Evolutionary conservation across 1,140 invertebrate species (phyloP), one percentile per base, ranked within the genome.

Genomic region (Hermetia illucens): DNA sequence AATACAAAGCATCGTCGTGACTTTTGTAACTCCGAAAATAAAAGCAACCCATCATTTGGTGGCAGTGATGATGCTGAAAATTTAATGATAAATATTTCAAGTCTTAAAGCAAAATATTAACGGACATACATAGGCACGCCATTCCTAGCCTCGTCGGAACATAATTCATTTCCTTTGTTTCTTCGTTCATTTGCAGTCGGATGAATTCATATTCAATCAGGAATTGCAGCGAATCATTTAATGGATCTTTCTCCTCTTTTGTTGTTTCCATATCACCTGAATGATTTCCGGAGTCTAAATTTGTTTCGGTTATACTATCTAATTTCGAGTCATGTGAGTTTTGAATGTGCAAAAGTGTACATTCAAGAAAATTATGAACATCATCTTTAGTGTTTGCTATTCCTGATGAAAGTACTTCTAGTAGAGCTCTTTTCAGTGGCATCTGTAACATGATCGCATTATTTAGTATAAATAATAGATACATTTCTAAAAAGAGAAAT

Each of bases 21-120:
- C 61, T 79, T 83, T 54, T 91, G 77, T n/a, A 98, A 56, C 59
- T 97, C 93, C 47, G 77, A 74, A 52, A 96, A 88, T 15, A 97
- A 69, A 21, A 76, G 69, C 3, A 95, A 64, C 3, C 87, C 90
- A 56, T 97, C 90, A 56, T 84, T 82, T 0, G 93, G 93, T 13
- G 89, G 78, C 55, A 98, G 74, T 1, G 90, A 88, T 1, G 93
- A 93, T 33, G 87, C 78, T 15, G 20, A 32, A 36, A 13, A 8
- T 31, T 5, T 12, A n/a, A n/a, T n/a, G n/a, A n/a, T n/a, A n/a
- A n/a, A n/a, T n/a, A n/a, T n/a, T n/a, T n/a, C n/a, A n/a, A n/a
- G n/a, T n/a, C n/a, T n/a, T n/a, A n/a, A n/a, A n/a, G n/a, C n/a
- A n/a, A n/a, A n/a, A n/a, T n/a, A n/a, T n/a, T n/a, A n/a, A n/a